Conservation (phyloP, 2,888 invertebrate genomes). For the Apamea monoglypha region DNA sequence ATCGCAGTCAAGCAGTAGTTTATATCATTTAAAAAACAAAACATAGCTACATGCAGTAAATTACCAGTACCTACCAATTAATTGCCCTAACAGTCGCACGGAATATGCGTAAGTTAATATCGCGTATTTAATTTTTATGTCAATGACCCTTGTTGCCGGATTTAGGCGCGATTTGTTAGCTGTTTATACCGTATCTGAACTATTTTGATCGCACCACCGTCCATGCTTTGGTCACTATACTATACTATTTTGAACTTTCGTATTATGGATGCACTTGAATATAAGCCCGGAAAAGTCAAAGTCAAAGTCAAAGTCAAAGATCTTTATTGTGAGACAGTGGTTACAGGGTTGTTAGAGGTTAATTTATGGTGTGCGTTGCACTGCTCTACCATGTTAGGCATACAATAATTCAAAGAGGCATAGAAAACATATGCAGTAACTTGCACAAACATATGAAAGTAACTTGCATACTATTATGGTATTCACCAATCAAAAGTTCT, state of each 20-base stretch:
- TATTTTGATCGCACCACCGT: conserved; percentile 58
- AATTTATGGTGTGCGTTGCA: too few relatives aligned
- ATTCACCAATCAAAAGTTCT: not conserved
- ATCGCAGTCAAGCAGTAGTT: too few relatives aligned
- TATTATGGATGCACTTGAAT: conserved; percentile 31
- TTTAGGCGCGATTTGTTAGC: conserved; percentile 58
- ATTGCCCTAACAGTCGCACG: conserved; percentile 29
- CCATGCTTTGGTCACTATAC: conserved; percentile 29
- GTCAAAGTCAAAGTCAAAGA: too few relatives aligned
- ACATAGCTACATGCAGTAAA: conserved; percentile 7
- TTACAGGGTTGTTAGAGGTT: too few relatives aligned
- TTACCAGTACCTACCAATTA: conserved; percentile 36
- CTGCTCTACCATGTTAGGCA: too few relatives aligned
- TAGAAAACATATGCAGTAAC: too few relatives aligned
- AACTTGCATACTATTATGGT: not conserved
- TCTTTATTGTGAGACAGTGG: too few relatives aligned
- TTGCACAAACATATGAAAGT: too few relatives aligned
- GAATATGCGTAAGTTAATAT: conserved; percentile 45
- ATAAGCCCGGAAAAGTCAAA: not conserved
- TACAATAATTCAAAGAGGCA: too few relatives aligned
- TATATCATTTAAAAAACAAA: too few relatives aligned
- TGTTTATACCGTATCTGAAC: conserved; percentile 46
- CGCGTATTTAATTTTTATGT: conserved; percentile 61
- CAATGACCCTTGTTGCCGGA: conserved; percentile 59
- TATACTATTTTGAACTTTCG: conserved; percentile 25